Evolutionary conservation across 2,113 vertebrate species (phyloP), one percentile per base, ranked within the genome.

Genomic region (Trichomycterus rosablanca): DNA sequence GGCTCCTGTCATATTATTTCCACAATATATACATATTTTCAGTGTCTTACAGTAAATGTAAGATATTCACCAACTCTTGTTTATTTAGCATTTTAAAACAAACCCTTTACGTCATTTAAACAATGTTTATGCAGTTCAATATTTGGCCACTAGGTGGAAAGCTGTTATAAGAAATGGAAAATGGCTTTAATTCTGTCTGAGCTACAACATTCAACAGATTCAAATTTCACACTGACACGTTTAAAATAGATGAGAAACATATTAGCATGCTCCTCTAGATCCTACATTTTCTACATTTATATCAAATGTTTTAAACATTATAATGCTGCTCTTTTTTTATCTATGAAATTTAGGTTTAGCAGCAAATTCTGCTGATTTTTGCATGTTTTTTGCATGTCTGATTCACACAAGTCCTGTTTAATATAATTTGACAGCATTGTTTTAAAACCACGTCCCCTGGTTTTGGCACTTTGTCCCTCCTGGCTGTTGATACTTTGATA

Each of bases 131-230:
- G 53, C 49, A 48, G 26, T 64, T 53, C 18, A 11, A 7, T 11
- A 7, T 40, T 24, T 52, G 20, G 12, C 58, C 72, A 67, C 72
- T 54, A 34, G 59, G 59, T 46, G 52, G 37, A 60, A 55, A 44
- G 4, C 16, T 43, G 37, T 32, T 28, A 44, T 52, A 22, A 66
- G 18, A 52, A 63, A 67, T 28, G 26, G 14, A 68, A 43, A 10
- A 58, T 7, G 14, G 14, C 16, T 58, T 51, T 11, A 0, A 14
- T 18, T 35, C 1, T 2, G 10, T 24, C 5, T 53, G 30, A 12
- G 2, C 20, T 32, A 8, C 55, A 44, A 14, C 35, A 42, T 22
- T 18, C 28, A 52, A 46, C 46, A 46, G 42, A 40, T 65, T 65
- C 49, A 43, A 3, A 60, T 66, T 19, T 34, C 28, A 50, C 32